Percentiles rank a stretch among this genome's conserved stretches.
phyloP scores from a whole-genome alignment of 2,797 vertebrate genomes.

The Chiroxiphia lanceolata region DNA sequence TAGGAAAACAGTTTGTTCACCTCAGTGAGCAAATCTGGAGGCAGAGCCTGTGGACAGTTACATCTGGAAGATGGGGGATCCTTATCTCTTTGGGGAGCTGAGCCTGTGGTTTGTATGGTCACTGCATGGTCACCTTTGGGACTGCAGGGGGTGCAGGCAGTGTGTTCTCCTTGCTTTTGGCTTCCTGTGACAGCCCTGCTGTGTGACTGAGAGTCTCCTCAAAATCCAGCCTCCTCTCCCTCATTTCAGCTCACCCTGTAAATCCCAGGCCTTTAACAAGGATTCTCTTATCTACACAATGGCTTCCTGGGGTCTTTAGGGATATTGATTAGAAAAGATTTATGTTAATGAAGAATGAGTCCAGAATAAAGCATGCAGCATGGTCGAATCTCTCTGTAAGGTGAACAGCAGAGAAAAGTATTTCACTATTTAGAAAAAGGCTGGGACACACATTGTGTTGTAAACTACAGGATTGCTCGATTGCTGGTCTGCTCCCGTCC shows the following conservation, averaged over 20 bases:
- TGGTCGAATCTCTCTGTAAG: neutral
- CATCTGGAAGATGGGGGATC: neutral
- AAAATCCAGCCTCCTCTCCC: neutral
- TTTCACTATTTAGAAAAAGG: neutral
- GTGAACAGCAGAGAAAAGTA: neutral
- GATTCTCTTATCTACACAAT: neutral
- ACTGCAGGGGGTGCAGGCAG: accelerated
- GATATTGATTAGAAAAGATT: neutral
- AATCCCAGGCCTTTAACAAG: neutral
- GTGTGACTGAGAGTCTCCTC: neutral
- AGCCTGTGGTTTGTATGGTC: neutral
- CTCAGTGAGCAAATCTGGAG: neutral
- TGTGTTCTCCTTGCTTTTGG: neutral
- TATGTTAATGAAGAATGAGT: neutral
- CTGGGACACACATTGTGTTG: neutral
- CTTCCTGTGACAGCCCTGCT: neutral
- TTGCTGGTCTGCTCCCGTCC: neutral
- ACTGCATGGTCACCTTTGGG: neutral
- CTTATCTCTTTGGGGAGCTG: neutral
- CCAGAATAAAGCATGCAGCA: neutral
- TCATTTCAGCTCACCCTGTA: neutral
- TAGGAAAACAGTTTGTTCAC: neutral
- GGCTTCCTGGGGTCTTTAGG: neutral
- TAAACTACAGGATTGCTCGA: neutral
- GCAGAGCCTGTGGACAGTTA: neutral